Percentiles rank a stretch among this genome's conserved stretches.
Conservation (phyloP, 2,888 invertebrate genomes). For the Spilarctia lutea region DNA sequence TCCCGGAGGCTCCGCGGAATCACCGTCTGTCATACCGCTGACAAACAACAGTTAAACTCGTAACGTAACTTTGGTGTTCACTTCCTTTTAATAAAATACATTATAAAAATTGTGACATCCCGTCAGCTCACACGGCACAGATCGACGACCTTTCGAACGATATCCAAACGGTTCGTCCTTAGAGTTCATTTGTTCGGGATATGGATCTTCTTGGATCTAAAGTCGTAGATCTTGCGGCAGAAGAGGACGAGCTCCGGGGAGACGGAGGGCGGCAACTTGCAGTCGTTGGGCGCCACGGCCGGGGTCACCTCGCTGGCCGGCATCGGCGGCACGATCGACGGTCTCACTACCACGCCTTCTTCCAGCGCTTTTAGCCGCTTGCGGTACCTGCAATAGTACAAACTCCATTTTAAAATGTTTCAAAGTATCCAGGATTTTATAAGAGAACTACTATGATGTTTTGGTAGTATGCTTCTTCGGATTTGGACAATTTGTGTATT, state of each 20-base stretch:
- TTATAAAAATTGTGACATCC: constrained; percentile 44
- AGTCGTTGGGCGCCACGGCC: constrained; percentile 80
- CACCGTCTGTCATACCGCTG: constrained; percentile 39
- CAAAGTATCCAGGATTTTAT: neutral
- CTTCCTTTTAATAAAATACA: constrained; percentile 51
- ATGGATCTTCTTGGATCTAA: constrained; percentile 93
- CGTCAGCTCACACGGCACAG: constrained; percentile 39
- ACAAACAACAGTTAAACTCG: constrained; percentile 38
- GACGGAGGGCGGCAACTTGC: constrained; percentile 88
- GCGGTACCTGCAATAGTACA: constrained; percentile 89
- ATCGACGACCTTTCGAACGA: constrained; percentile 51
- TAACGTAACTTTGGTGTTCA: constrained; percentile 69
- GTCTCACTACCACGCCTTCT: constrained; percentile 90
- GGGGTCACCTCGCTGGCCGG: constrained; percentile 87
- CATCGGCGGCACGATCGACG: constrained; percentile 91
- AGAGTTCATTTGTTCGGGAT: constrained; percentile 78
- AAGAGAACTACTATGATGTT: neutral
- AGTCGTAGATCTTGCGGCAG: constrained; percentile 97
- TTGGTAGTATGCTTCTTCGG: neutral
- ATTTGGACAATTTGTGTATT: too few relatives aligned
- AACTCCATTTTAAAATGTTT: neutral
- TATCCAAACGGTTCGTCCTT: constrained; percentile 39
- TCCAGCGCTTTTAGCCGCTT: constrained; percentile 92
- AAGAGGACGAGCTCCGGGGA: constrained; percentile 96
- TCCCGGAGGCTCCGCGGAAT: constrained; percentile 24